Evolutionary conservation across 2,797 vertebrate species (phyloP), one percentile per base, ranked within the genome.

Genomic region (Micrastur ruficollis): DNA sequence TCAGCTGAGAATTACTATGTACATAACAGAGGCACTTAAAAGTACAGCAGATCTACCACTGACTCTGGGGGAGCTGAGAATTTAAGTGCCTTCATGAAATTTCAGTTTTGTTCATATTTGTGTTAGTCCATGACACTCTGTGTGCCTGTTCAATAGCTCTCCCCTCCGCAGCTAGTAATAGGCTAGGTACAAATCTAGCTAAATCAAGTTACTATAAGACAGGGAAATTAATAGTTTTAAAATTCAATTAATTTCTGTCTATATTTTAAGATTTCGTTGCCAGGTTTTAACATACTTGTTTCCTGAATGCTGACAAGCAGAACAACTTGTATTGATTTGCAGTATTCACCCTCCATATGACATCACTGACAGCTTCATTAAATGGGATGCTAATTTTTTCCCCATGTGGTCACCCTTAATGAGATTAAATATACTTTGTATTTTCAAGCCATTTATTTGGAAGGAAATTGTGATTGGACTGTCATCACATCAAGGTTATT

Each of bases 281-380:
- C 74, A 84, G 52, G 63, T 89, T 88, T 86, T 92, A 89, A 73
- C 38, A 32, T 21, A 42, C 49, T 88, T 68, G 34, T 83, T 91
- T 93, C 87, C 94, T 53, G 68, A 56, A 68, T n/a, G 58, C 34
- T 81, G 72, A 79, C 66, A 81, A 82, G 80, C 86, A 90, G 80
- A 95, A 89, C 72, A 88, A 81, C 34, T 74, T 81, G 27, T 47
- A 83, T 49, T 78, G 70, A 83, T 89, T 83, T 3, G 2, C 55
- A 56, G 55, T 79, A 42, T 52, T 82, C 67, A 49, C 59, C 68
- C 53, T 84, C 80, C 34, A 23, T 29, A 71, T 47, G 89, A 86
- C 68, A 93, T 81, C 85, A 91, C 61, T 74, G 72, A 88, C 87
- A 95, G 72, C 31, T 88, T 81, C 56, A 66, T 95, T 94, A 91